phyloP scores from a whole-genome alignment of 2,113 vertebrate genomes.

The Crypturellus undulatus region DNA sequence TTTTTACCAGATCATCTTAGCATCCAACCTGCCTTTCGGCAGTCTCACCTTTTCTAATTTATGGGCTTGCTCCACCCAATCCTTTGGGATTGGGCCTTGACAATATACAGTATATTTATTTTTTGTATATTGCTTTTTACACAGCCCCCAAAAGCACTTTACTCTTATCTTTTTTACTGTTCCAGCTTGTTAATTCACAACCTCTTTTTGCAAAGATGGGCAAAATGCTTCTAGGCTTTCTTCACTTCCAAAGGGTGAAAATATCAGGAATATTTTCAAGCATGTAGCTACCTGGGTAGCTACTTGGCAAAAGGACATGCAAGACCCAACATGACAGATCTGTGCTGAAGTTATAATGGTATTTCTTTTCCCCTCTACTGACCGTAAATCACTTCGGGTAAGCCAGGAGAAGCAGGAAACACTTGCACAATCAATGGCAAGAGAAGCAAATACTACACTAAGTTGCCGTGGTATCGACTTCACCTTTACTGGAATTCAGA shows the following conservation, averaged over 20 bases:
- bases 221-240: neutral
- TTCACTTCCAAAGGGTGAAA: neutral
- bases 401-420: neutral
- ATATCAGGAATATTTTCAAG: neutral
- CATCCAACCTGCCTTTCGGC: slow-evolving; percentile 31
- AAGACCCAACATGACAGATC: neutral
- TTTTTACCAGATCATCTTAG: neutral
- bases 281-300: neutral
- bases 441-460: slow-evolving; percentile 8
- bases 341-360: neutral
- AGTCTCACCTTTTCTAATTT: slow-evolving; percentile 25
- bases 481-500: neutral
- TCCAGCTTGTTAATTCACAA: slow-evolving; percentile 60
- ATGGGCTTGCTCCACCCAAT: slow-evolving; percentile 23
- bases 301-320: neutral
- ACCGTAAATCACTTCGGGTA: neutral
- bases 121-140: neutral
- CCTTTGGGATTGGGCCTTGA: slow-evolving; percentile 57
- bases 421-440: neutral
- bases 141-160: slow-evolving; percentile 36
- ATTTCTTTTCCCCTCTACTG: neutral
- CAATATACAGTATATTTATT: neutral
- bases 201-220: neutral
- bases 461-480: neutral
- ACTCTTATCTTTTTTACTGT: slow-evolving; percentile 51